Conservation (phyloP, 2,113 vertebrate genomes). For the Misgurnus anguillicaudatus region DNA sequence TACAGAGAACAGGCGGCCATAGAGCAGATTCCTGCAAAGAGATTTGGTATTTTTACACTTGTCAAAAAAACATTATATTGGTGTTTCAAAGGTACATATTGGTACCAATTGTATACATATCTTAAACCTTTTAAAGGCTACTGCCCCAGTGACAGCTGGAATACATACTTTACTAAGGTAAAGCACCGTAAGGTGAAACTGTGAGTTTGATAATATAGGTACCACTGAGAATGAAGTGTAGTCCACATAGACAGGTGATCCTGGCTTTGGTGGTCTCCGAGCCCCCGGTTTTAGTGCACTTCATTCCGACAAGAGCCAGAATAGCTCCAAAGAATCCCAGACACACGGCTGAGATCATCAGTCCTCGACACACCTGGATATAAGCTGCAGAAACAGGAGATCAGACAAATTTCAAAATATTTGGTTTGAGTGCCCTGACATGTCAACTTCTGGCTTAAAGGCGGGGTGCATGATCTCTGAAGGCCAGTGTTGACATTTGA, state of each 20-base stretch:
- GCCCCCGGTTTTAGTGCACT: constrained; percentile 94
- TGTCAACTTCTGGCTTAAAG: too few species aligned
- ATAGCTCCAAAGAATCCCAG: constrained; percentile 89
- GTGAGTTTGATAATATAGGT: constrained; percentile 36
- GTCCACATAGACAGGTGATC: constrained; percentile 84
- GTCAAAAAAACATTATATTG: too few species aligned
- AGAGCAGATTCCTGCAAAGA: constrained; percentile 83
- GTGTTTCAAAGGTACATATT: too few species aligned
- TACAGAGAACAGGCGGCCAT: constrained; percentile 93
- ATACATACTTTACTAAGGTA: background rate
- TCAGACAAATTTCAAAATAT: background rate
- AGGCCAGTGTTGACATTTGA: too few species aligned
- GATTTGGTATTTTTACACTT: background rate
- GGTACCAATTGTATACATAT: too few species aligned
- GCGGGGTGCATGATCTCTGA: too few species aligned
- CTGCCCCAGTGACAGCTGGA: too few species aligned
- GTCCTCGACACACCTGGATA: constrained; percentile 92
- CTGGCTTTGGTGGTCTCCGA: constrained; percentile 88
- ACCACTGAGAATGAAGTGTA: constrained; percentile 90
- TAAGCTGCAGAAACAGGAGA: constrained; percentile 75
- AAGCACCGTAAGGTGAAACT: too few species aligned
- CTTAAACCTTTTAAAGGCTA: too few species aligned
- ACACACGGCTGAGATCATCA: constrained; percentile 90
- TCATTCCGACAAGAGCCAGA: constrained; percentile 92
- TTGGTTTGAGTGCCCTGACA: too few species aligned